Evolutionary conservation across 2,113 vertebrate genomes (phyloP).

Genomic region (Geococcyx californianus): DNA sequence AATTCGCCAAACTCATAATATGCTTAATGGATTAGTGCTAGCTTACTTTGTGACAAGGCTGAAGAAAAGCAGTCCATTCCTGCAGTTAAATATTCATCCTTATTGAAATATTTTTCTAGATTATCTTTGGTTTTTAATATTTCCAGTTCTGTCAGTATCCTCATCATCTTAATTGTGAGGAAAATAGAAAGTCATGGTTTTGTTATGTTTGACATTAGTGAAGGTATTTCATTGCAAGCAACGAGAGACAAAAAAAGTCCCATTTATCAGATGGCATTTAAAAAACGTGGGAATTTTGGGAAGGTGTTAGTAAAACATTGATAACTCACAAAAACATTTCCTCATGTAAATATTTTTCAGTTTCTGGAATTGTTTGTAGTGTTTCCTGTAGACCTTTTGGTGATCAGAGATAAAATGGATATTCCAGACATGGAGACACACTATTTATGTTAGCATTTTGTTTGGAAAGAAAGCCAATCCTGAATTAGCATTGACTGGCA

Average conservation of each 20-base stretch:
- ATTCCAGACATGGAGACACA: neutral
- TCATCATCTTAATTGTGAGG: neutral
- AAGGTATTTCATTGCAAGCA: neutral
- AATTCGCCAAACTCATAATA: slow-evolving; percentile 41
- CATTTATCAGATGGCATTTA: fast-evolving
- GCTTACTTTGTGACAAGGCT: slow-evolving; percentile 40
- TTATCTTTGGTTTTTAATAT: neutral
- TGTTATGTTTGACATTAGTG: neutral
- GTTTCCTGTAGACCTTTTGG: neutral
- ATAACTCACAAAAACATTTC: neutral
- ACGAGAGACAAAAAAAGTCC: neutral
- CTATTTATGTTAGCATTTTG: neutral
- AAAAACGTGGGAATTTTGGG: neutral
- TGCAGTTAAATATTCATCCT: slow-evolving; percentile 1
- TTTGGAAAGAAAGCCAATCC: neutral
- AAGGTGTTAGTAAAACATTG: neutral
- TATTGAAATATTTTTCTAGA: neutral
- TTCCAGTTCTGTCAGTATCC: neutral
- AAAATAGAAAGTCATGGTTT: neutral
- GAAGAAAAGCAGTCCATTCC: slow-evolving; percentile 35
- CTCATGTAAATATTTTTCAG: neutral
- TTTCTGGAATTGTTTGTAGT: neutral
- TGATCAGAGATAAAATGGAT: neutral
- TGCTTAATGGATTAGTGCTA: slow-evolving; percentile 65
- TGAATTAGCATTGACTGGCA: neutral